Percentiles rank a stretch among this genome's conserved stretches.
phyloP scores from a whole-genome alignment of 2,113 vertebrate genomes.

The Aegithalos caudatus region DNA sequence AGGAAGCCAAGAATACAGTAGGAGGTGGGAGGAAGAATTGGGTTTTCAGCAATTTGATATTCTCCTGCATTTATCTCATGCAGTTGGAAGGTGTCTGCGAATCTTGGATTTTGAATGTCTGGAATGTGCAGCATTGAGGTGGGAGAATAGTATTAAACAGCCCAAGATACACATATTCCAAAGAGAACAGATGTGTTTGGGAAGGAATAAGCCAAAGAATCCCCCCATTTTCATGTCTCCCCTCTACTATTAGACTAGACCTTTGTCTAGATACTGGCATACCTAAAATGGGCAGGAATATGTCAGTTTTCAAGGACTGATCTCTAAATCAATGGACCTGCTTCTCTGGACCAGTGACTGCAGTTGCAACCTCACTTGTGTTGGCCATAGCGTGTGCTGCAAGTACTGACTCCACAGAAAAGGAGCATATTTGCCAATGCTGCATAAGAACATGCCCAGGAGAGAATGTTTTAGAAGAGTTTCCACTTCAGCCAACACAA shows the following conservation, averaged over 20 bases:
- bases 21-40: not conserved
- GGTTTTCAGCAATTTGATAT: not conserved
- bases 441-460: not conserved
- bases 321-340: not conserved
- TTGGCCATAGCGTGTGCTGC: not conserved
- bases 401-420: not conserved
- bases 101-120: not conserved
- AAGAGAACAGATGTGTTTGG: not conserved
- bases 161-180: not conserved
- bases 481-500: not conserved
- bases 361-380: not conserved
- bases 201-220: not conserved
- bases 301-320: not conserved
- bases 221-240: not conserved
- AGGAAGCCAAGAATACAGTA: not conserved
- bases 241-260: not conserved
- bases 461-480: not conserved
- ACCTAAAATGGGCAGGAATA: not conserved
- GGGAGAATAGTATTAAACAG: not conserved
- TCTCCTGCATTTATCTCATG: not conserved
- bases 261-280: not conserved
- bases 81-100: not conserved
- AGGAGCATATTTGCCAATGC: not conserved
- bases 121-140: not conserved
- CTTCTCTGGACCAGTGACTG: rapidly evolving